Evolutionary conservation across 1,140 invertebrate genomes (phyloP).

Genomic region (Epicauta chinensis): DNA sequence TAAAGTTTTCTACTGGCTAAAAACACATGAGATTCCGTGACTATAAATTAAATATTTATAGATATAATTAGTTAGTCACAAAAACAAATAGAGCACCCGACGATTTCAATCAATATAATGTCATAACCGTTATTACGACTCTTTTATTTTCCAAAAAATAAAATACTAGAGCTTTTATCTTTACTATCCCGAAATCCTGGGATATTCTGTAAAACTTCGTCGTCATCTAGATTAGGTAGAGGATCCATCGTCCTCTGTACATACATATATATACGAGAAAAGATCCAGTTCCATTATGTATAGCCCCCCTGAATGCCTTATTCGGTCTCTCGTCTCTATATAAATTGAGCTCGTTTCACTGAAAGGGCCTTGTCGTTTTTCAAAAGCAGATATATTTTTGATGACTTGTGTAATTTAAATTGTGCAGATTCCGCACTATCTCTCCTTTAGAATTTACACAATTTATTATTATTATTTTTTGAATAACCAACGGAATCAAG

Average conservation of each 20-base stretch:
- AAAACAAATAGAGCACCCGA: too few relatives aligned
- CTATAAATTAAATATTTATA: too few relatives aligned
- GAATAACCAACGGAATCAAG: too few relatives aligned
- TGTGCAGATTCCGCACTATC: conserved; percentile 7
- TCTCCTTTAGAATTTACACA: background rate
- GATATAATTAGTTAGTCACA: too few relatives aligned
- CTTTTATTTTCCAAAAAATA: too few relatives aligned
- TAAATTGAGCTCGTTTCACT: conserved; percentile 29
- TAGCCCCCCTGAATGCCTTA: conserved; percentile 1
- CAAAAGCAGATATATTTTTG: conserved; percentile 22
- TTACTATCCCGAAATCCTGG: conserved; percentile 25
- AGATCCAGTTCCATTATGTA: conserved; percentile 30
- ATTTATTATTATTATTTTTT: conserved; percentile 7
- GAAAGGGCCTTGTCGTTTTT: conserved; percentile 19
- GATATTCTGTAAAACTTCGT: conserved; percentile 29
- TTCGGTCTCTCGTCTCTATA: conserved; percentile 10
- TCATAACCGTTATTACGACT: too few relatives aligned
- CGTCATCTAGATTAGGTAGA: conserved; percentile 33
- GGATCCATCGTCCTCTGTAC: conserved; percentile 21
- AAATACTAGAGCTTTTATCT: conserved; percentile 16
- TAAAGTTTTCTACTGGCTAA: too few relatives aligned
- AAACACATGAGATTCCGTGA: too few relatives aligned
- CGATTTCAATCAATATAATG: too few relatives aligned
- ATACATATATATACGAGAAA: conserved; percentile 13
- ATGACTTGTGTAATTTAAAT: conserved; percentile 21